Evolutionary conservation across 1,140 invertebrate genomes (phyloP).

Genomic region (Oryctes rhinoceros): DNA sequence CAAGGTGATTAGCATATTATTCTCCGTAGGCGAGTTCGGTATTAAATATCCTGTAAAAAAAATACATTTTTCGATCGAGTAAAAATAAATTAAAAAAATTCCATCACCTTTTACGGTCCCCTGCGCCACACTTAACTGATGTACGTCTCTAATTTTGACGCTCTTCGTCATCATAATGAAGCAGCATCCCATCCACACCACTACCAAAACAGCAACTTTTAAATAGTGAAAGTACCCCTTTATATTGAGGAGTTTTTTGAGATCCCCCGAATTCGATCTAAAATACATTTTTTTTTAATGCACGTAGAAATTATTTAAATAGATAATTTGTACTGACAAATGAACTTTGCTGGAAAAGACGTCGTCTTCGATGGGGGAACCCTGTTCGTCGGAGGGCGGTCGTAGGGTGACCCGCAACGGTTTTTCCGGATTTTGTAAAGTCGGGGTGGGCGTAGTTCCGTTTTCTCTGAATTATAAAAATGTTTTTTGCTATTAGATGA

Average conservation of each 20-base stretch:
- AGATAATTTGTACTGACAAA: background rate
- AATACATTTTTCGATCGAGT: conserved; percentile 13
- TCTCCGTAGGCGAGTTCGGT: conserved; percentile 52
- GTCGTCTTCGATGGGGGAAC: conserved; percentile 16
- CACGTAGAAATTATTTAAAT: no score
- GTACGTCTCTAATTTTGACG: conserved; percentile 68
- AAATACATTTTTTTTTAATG: background rate
- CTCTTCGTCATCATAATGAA: conserved; percentile 72
- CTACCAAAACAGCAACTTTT: conserved; percentile 63
- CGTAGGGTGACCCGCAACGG: background rate
- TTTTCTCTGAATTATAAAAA: background rate
- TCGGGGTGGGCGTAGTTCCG: background rate
- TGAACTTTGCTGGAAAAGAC: conserved; percentile 2
- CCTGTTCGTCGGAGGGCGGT: background rate
- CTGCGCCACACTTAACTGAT: conserved; percentile 69
- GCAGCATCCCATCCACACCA: conserved; percentile 69
- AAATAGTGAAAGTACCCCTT: conserved; percentile 44
- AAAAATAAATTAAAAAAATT: no score
- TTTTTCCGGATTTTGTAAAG: background rate
- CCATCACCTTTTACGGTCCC: conserved; percentile 62
- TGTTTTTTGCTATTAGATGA: no score
- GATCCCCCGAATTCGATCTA: background rate
- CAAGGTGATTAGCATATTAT: conserved; percentile 61
- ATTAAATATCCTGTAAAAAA: conserved; percentile 62
- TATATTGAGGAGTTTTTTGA: background rate